Evolutionary conservation across 2,797 vertebrate genomes (phyloP).

Genomic region (Phrynocephalus guinanensis): DNA sequence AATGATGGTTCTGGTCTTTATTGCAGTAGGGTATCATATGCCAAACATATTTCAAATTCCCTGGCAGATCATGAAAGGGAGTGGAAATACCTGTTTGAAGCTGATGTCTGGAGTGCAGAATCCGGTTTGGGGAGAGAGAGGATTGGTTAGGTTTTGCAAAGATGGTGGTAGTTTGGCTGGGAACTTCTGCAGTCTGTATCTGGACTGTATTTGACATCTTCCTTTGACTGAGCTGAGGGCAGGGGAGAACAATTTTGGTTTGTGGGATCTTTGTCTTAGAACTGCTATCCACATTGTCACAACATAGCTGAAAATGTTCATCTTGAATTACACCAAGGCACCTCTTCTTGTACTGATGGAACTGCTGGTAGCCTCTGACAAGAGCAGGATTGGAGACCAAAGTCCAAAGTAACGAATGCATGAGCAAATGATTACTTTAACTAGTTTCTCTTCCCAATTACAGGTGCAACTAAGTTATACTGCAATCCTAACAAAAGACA

Average conservation of each 20-base stretch:
- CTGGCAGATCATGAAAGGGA: no score
- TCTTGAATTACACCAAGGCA: no score
- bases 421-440: not conserved
- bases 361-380: not conserved
- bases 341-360: not conserved
- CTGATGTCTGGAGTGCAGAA: no score
- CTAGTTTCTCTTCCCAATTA: not conserved
- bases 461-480: not conserved
- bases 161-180: no score
- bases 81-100: no score
- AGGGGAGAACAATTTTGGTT: not conserved
- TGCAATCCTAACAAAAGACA: not conserved
- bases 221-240: not conserved
- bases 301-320: no score
- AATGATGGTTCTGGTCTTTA: no score
- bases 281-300: no score
- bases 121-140: no score
- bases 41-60: no score
- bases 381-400: not conserved
- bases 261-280: not conserved
- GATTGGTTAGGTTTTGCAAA: no score
- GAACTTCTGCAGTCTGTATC: not conserved
- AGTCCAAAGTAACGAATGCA: not conserved
- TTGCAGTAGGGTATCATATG: no score
- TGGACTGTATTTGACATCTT: not conserved